A percentile compares a stretch with the other conserved stretches of the same genome.
Conservation (phyloP, 2,797 vertebrate species). For the Arrhamphus sclerolepis region DNA sequence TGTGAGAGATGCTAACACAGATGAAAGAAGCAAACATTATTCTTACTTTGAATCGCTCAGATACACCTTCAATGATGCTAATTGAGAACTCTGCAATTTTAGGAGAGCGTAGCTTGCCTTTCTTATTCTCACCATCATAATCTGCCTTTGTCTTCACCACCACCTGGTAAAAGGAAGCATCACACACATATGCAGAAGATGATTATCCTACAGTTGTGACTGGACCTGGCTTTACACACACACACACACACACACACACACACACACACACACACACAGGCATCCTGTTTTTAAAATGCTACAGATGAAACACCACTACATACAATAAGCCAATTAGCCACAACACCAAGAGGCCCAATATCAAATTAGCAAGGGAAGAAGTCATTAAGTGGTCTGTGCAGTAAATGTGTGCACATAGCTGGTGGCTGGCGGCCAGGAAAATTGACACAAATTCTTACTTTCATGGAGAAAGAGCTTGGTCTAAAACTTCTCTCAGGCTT, state of each 20-base stretch:
- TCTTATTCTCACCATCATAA: slow-evolving; percentile 90
- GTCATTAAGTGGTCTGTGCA: slow-evolving; percentile 30
- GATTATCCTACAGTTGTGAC: neutral
- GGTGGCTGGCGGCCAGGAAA: slow-evolving; percentile 18
- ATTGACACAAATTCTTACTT: slow-evolving; percentile 27
- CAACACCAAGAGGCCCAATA: slow-evolving; percentile 47
- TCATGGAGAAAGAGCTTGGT: slow-evolving; percentile 19
- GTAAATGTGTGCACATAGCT: slow-evolving; percentile 22
- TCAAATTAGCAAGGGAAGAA: slow-evolving; percentile 42
- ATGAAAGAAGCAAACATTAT: slow-evolving; percentile 1
- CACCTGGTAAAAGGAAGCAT: slow-evolving; percentile 79
- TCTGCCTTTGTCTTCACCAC: slow-evolving; percentile 96
- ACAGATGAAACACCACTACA: slow-evolving; percentile 45
- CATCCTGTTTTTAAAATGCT: slow-evolving; percentile 43
- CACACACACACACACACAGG: too few species aligned
- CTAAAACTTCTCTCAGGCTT: slow-evolving; percentile 37
- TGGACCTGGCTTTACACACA: too few species aligned
- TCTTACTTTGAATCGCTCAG: slow-evolving; percentile 94
- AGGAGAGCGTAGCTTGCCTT: slow-evolving; percentile 87
- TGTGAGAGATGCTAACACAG: slow-evolving; percentile 18
- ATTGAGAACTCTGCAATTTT: slow-evolving; percentile 95
- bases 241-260: too few species aligned
- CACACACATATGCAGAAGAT: slow-evolving; percentile 2
- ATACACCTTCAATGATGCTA: slow-evolving; percentile 92
- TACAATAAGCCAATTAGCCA: slow-evolving; percentile 57